These are phyloP conservation scores for Troilus luridus DNA, from an alignment of 2,888 invertebrate genomes.

Conservation along the genomic window DNA sequence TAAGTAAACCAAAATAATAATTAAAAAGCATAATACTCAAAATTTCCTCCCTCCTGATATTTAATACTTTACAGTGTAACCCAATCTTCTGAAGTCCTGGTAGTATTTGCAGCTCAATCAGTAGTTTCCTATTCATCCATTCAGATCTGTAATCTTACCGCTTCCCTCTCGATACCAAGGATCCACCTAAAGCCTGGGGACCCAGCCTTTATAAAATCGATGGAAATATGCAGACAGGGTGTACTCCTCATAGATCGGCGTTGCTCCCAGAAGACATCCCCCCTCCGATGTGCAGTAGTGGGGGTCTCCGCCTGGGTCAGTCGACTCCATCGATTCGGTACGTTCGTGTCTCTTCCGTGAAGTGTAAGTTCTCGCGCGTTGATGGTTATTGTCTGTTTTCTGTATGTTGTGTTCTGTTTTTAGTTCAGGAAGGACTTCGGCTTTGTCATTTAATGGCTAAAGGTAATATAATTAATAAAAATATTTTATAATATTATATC, in stretches of 20 bases:
- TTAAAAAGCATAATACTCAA: no score
- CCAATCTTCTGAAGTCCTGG: no score
- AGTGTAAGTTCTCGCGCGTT: neutral
- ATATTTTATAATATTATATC: no score
- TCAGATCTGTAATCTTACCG: neutral
- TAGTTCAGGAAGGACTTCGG: neutral
- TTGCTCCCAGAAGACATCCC: neutral
- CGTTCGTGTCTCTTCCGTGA: neutral
- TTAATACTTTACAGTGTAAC: no score
- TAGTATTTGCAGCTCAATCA: neutral
- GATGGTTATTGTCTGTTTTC: neutral
- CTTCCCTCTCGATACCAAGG: neutral
- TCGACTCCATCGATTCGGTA: constrained; percentile 38
- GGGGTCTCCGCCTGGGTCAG: neutral
- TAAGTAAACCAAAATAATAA: no score
- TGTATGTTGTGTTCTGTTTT: neutral
- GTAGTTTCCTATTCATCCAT: neutral
- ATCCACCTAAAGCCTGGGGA: neutral
- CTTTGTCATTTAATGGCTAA: constrained; percentile 14
- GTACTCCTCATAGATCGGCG: constrained; percentile 24
- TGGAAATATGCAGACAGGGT: neutral
- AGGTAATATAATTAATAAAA: neutral
- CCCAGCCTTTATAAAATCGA: neutral
- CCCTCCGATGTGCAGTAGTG: constrained; percentile 15
- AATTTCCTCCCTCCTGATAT: no score